Conservation (phyloP, 2,113 vertebrate species). For the Dromaius novaehollandiae region DNA sequence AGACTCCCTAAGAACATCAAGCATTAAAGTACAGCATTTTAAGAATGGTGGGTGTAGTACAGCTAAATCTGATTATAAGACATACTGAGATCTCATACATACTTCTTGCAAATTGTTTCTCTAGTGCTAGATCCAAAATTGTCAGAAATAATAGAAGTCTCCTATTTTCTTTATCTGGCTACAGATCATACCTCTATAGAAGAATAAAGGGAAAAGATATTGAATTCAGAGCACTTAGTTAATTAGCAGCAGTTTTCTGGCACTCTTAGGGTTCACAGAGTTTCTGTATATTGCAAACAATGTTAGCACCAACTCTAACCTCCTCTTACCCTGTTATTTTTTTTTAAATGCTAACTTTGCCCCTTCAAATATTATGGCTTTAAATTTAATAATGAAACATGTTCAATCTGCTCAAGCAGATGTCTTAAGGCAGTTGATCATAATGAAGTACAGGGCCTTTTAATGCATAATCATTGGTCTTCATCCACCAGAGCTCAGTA, state of each 20-base stretch:
- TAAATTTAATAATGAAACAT: background rate
- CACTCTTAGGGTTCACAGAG: no score
- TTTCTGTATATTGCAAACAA: no score
- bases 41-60: background rate
- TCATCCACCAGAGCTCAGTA: background rate
- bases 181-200: background rate
- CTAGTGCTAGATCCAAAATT: background rate
- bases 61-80: background rate
- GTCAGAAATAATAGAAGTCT: background rate
- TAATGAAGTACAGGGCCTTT: background rate
- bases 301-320: no score
- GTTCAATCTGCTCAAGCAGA: background rate
- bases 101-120: background rate
- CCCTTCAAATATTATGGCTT: no score
- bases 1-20: background rate
- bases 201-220: background rate
- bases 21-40: background rate
- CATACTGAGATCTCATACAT: rapidly evolving
- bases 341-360: no score
- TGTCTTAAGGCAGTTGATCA: no score
- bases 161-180: background rate
- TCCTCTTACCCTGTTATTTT: no score
- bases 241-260: no score
- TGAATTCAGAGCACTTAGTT: no score
- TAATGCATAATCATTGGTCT: background rate